These are phyloP conservation scores for Brotula barbata DNA, from an alignment of 2,797 vertebrate species.

Conservation along the genomic window DNA sequence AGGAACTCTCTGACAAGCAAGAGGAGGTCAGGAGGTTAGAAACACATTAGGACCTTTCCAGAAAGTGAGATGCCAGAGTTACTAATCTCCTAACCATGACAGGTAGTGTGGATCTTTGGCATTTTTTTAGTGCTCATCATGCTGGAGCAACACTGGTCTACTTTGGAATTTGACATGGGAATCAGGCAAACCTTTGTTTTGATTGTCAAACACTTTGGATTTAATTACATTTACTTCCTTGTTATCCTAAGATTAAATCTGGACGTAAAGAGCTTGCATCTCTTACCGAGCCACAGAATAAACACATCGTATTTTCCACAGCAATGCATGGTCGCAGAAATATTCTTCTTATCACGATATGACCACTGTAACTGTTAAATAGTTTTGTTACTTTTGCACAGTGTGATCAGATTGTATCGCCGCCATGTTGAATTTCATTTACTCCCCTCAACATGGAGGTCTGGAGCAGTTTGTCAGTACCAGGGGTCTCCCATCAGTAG, in stretches of 20 bases:
- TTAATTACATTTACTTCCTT: neutral
- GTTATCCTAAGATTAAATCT: neutral
- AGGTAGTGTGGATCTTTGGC: constrained; percentile 6
- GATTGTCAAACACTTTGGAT: constrained; percentile 8
- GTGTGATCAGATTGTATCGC: constrained; percentile 34
- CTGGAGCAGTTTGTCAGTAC: no score
- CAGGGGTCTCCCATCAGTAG: no score
- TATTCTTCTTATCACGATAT: constrained; percentile 2
- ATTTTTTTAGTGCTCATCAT: constrained; percentile 1
- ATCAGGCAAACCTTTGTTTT: constrained; percentile 5
- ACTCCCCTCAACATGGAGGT: constrained; percentile 21
- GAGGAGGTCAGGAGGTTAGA: constrained; percentile 28
- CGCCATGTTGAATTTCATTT: constrained; percentile 48
- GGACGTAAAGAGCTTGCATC: constrained; percentile 9
- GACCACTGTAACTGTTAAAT: neutral
- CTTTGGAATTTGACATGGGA: constrained; percentile 13
- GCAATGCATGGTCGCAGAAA: neutral
- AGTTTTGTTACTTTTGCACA: constrained; percentile 2
- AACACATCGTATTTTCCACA: constrained; percentile 4
- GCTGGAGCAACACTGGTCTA: neutral
- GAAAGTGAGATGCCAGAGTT: constrained; percentile 21
- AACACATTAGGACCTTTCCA: constrained; percentile 17
- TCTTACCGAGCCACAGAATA: constrained; percentile 11
- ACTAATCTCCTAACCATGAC: constrained; percentile 33
- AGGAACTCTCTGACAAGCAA: constrained; percentile 17